phyloP scores from a whole-genome alignment of 2,113 vertebrate genomes.

The Phasianus colchicus region DNA sequence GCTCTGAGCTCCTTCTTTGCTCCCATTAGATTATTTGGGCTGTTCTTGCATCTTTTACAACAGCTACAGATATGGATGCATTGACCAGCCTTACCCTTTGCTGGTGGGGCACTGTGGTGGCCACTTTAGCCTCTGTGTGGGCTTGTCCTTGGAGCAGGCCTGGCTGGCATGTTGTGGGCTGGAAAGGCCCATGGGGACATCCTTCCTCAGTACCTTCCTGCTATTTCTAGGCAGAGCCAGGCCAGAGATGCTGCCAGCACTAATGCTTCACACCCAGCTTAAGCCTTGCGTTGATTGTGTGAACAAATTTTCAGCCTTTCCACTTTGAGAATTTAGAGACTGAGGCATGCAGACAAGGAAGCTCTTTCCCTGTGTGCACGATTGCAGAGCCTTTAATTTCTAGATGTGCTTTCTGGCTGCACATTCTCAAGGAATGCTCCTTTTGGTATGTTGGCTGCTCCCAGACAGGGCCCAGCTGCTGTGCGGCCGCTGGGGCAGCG shows the following conservation, averaged over 20 bases:
- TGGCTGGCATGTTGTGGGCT: not conserved
- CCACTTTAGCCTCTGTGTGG: fast-evolving
- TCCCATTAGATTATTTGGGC: not conserved
- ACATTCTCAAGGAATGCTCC: not conserved
- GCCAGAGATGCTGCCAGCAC: not conserved
- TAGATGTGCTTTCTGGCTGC: not conserved
- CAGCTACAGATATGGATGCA: not conserved
- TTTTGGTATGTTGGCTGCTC: not conserved
- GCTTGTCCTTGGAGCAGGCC: not conserved
- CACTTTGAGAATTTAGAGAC: not conserved
- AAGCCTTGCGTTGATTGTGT: not conserved
- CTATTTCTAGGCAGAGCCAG: not conserved
- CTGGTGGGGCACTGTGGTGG: not conserved
- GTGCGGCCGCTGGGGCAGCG: not conserved
- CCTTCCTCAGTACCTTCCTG: not conserved
- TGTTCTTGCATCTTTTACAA: not conserved
- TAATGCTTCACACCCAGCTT: not conserved
- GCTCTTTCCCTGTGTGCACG: not conserved
- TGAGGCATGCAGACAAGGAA: not conserved
- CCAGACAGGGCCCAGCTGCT: not conserved
- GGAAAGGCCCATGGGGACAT: fast-evolving
- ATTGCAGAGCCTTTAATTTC: not conserved
- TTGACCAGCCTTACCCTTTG: not conserved
- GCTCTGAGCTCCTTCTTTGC: not conserved
- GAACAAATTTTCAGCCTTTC: not conserved